Conservation (phyloP, 1,140 invertebrate species). For the Triops cancriformis region DNA sequence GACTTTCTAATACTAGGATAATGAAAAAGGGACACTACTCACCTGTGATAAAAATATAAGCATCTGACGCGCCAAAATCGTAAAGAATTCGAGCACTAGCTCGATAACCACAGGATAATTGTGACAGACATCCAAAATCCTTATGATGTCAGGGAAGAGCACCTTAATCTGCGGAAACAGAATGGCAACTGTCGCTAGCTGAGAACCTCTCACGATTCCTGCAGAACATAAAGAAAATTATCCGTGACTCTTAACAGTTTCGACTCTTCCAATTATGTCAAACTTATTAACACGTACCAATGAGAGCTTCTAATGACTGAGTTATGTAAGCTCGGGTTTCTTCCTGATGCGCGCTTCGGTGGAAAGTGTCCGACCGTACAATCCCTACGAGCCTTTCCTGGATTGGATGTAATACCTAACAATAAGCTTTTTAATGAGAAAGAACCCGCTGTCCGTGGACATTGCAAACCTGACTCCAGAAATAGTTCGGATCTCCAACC, state of each 20-base stretch:
- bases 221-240: slow-evolving; percentile 30
- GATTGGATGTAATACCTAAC: slow-evolving; percentile 53
- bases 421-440: slow-evolving; percentile 22
- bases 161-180: slow-evolving; percentile 55
- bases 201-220: slow-evolving; percentile 52
- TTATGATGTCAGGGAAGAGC: slow-evolving; percentile 55
- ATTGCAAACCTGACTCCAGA: slow-evolving; percentile 38
- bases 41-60: slow-evolving; percentile 54
- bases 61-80: slow-evolving; percentile 58
- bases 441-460: not conserved
- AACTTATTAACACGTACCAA: slow-evolving; percentile 42
- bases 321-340: slow-evolving; percentile 51
- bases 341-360: slow-evolving; percentile 49
- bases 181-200: slow-evolving; percentile 48
- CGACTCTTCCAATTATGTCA: too few relatives aligned
- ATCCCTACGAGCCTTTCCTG: slow-evolving; percentile 50
- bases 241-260: too few relatives aligned
- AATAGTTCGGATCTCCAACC: slow-evolving; percentile 34
- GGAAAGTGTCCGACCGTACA: slow-evolving; percentile 48
- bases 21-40: slow-evolving; percentile 31
- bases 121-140: slow-evolving; percentile 61
- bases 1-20: too few relatives aligned
- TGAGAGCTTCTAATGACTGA: slow-evolving; percentile 55
- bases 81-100: slow-evolving; percentile 64
- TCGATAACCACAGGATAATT: slow-evolving; percentile 74